These are phyloP conservation scores for Diplazon laetatorius DNA, from an alignment of 2,888 invertebrate species.

Conservation along the genomic window DNA sequence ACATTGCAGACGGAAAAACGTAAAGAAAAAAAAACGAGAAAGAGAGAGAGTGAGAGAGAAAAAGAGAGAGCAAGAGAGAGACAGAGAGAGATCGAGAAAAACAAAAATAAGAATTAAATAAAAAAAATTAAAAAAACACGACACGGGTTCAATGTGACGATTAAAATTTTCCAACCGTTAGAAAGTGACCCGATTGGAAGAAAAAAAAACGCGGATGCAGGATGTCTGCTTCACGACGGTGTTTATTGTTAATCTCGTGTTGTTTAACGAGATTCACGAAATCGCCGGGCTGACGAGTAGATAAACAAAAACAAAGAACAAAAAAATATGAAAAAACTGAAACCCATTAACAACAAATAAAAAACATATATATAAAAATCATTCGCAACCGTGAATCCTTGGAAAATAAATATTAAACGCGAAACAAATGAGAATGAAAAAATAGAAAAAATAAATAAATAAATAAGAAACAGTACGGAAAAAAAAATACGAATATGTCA, in stretches of 20 bases:
- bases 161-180: conserved; percentile 39
- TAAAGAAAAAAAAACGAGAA: too few species aligned
- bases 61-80: conserved; percentile 29
- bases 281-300: conserved; percentile 21
- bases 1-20: conserved; percentile 7
- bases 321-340: conserved; percentile 21
- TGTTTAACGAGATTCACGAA: conserved; percentile 39
- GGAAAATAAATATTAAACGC: too few species aligned
- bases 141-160: conserved; percentile 43
- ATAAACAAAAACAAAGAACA: conserved; percentile 17
- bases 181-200: conserved; percentile 50
- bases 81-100: too few species aligned
- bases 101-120: too few species aligned
- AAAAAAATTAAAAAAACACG: too few species aligned
- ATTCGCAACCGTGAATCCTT: too few species aligned
- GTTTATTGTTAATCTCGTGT: conserved; percentile 46
- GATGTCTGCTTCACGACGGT: conserved; percentile 62
- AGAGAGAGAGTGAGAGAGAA: conserved; percentile 20
- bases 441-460: conserved; percentile 8
- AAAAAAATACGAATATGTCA: conserved; percentile 33
- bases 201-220: conserved; percentile 62
- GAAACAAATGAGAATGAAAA: too few species aligned
- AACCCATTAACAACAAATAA: too few species aligned
- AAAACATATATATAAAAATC: too few species aligned
- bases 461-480: conserved; percentile 23